phyloP scores from a whole-genome alignment of 2,888 invertebrate species.

The Mimachlamys varia region DNA sequence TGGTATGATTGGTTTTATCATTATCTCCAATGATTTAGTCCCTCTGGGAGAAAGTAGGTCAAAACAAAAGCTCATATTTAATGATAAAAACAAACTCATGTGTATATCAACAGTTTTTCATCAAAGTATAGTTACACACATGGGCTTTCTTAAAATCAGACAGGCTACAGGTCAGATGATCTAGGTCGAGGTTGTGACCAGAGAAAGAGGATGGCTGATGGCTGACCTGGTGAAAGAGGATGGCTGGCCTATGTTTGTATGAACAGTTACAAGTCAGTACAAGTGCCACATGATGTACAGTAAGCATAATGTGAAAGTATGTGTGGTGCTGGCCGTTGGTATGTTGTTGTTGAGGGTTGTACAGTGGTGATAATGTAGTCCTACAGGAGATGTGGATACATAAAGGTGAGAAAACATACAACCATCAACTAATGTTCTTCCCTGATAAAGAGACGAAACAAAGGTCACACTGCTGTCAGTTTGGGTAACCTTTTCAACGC shows the following conservation, averaged over 20 bases:
- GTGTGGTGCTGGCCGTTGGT: neutral
- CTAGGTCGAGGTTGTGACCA: too few relatives aligned
- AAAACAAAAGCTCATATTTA: too few relatives aligned
- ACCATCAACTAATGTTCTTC: neutral
- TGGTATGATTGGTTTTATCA: too few relatives aligned
- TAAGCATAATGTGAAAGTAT: neutral
- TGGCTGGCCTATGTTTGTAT: neutral
- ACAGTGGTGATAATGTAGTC: conserved; percentile 20
- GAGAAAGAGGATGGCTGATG: too few relatives aligned
- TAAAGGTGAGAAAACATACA: conserved; percentile 19
- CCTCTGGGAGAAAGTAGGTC: too few relatives aligned
- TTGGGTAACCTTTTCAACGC: conserved; percentile 23
- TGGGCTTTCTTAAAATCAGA: too few relatives aligned
- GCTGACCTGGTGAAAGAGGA: too few relatives aligned
- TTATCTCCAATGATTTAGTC: too few relatives aligned
- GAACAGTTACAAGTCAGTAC: neutral
- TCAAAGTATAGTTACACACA: too few relatives aligned
- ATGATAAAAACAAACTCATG: too few relatives aligned
- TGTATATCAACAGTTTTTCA: too few relatives aligned
- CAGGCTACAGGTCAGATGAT: too few relatives aligned
- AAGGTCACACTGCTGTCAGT: conserved; percentile 20
- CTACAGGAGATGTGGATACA: neutral
- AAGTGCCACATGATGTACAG: neutral
- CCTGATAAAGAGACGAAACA: neutral
- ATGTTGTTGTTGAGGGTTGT: neutral